Percentiles rank a stretch among this genome's conserved stretches.
These are phyloP conservation scores for Corvus hawaiiensis DNA, from an alignment of 2,113 vertebrate species.

Conservation along the genomic window DNA sequence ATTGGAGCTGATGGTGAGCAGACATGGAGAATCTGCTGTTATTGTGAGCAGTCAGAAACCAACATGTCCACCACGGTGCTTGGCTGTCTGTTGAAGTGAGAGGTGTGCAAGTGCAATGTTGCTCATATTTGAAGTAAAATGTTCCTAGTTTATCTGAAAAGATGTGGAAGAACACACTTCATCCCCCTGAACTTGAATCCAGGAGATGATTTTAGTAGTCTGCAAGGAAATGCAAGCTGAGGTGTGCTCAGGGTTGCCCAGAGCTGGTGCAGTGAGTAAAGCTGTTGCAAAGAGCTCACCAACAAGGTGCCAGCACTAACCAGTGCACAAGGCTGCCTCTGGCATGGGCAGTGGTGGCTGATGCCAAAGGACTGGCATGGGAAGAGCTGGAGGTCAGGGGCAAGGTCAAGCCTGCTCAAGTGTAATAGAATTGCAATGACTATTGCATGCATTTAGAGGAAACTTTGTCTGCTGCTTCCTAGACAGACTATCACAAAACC, in stretches of 20 bases:
- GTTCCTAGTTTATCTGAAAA: not conserved
- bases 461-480: not conserved
- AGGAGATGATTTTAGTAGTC: not conserved
- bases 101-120: not conserved
- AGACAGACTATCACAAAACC: not conserved
- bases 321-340: not conserved
- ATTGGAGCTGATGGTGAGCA: not conserved
- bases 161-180: not conserved
- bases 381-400: not conserved
- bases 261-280: not conserved
- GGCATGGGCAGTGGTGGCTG: not conserved
- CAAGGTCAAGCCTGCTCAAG: rapidly evolving
- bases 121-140: not conserved
- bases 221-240: not conserved
- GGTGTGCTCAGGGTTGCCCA: not conserved
- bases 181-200: not conserved
- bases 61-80: not conserved
- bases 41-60: not conserved
- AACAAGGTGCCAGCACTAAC: rapidly evolving
- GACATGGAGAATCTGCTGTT: not conserved
- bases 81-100: not conserved
- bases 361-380: not conserved
- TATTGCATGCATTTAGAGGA: not conserved
- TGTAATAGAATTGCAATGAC: not conserved
- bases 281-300: not conserved